Base-by-base conservation (phyloP, 2,888 invertebrate species). In the Drosophila kuntzei region DNA sequence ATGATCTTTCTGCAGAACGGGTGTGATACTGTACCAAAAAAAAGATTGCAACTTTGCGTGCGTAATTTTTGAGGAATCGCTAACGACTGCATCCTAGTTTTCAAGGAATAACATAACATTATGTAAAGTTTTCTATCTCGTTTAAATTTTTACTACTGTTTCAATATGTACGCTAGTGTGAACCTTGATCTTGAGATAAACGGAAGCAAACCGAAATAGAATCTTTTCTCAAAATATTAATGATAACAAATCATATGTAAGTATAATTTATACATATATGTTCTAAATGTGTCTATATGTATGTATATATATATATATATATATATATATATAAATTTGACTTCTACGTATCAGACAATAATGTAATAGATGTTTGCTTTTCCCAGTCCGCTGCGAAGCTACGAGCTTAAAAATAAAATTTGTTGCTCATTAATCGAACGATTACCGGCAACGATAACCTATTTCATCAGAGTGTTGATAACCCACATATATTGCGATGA, bases 401-500 rank as follows among this genome's bases (percentile, higher is more conserved):
- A 27, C 18, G 29, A 39, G 41, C 47, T 68, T 46, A 59, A 66
- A 62, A 70, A 70, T 43, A 71, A 74, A 76, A 64, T 85, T 86
- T 65, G 86, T 63, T 54, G 64, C 72, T 62, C 71, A 69, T 86
- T 73, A 86, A 86, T 76, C 74, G 83, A 71, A 72, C 79, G 80
- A 86, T 84, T 53, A 71, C 61, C 80, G 70, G 16, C 51, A 50
- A n/a, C 41, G 86, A 83, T 84, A 83, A 83, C 83, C 83, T 80
- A 83, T 85, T 85, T 81, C 63, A 81, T 65, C 69, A 51, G 67
- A 37, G 54, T 12, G 14, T 16, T n/a, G 83, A 84, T 84, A 84
- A 80, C 83, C 87, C 62, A 51, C 43, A 61, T 62, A 71, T 43
- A 65, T 55, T 53, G 60, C 64, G 69, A 44, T 84, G 87, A 84